Evolutionary conservation across 1,140 invertebrate species (phyloP).

Genomic region (Pogonomyrmex barbatus): DNA sequence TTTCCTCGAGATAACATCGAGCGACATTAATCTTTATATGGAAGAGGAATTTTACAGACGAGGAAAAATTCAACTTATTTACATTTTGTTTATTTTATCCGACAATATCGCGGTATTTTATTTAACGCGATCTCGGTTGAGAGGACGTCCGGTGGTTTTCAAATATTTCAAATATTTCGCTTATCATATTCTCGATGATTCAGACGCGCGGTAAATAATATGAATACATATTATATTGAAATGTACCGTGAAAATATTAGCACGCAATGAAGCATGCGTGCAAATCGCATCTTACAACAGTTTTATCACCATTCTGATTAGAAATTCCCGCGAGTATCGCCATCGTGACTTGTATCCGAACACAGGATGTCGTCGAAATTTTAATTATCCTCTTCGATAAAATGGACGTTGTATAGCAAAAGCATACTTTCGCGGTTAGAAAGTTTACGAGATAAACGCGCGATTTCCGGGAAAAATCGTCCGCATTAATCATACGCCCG

Average conservation of each 20-base stretch:
- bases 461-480: constrained; percentile 41
- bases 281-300: neutral
- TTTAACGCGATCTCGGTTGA: neutral
- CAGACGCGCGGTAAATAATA: neutral
- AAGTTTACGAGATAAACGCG: constrained; percentile 51
- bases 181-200: neutral
- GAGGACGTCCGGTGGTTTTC: neutral
- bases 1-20: constrained; percentile 9
- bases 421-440: constrained; percentile 40
- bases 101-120: neutral
- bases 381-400: constrained; percentile 32
- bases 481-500: constrained; percentile 46
- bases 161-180: neutral
- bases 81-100: constrained; percentile 10
- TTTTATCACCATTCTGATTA: neutral
- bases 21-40: neutral
- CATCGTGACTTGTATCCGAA: constrained; percentile 4
- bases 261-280: no score
- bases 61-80: neutral
- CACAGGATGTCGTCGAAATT: constrained; percentile 19
- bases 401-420: neutral
- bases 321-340: constrained; percentile 1
- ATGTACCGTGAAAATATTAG: neutral
- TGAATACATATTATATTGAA: neutral
- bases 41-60: neutral